These are phyloP conservation scores for Cuniculus paca DNA, from an alignment of 2,797 vertebrate genomes.

Conservation along the genomic window DNA sequence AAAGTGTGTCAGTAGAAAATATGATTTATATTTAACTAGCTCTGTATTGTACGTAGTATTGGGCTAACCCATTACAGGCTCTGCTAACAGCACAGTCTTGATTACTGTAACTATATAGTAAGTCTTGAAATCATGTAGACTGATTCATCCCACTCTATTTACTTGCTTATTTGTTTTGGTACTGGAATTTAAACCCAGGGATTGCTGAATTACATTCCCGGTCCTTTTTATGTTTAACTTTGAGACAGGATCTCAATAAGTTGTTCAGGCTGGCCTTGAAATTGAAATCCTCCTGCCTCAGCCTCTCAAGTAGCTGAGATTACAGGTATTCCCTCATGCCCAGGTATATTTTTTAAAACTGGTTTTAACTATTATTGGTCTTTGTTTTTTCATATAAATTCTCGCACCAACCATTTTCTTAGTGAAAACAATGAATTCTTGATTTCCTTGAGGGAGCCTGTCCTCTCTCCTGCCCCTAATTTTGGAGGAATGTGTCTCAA, in stretches of 20 bases:
- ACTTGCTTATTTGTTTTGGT: neutral
- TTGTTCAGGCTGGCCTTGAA: no score
- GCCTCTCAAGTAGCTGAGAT: neutral
- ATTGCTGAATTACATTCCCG: neutral
- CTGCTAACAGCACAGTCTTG: neutral
- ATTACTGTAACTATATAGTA: neutral
- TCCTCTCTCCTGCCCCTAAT: neutral
- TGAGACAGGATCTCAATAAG: no score
- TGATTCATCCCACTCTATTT: neutral
- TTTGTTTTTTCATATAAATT: neutral
- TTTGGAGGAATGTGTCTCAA: neutral
- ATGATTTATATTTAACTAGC: neutral
- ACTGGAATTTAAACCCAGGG: neutral
- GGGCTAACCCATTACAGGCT: neutral
- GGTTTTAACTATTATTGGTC: neutral
- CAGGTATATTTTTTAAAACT: neutral
- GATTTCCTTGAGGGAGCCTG: neutral
- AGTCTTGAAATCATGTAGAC: neutral
- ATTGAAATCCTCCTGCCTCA: no score
- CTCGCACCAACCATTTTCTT: neutral
- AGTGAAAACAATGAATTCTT: neutral
- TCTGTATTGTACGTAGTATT: neutral
- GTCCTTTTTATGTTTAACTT: neutral
- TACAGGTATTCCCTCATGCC: neutral
- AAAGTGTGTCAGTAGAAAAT: neutral